Percentiles rank a stretch among this genome's conserved stretches.
Evolutionary conservation across 2,888 invertebrate genomes (phyloP).

Genomic region (Epicampocera succincta): DNA sequence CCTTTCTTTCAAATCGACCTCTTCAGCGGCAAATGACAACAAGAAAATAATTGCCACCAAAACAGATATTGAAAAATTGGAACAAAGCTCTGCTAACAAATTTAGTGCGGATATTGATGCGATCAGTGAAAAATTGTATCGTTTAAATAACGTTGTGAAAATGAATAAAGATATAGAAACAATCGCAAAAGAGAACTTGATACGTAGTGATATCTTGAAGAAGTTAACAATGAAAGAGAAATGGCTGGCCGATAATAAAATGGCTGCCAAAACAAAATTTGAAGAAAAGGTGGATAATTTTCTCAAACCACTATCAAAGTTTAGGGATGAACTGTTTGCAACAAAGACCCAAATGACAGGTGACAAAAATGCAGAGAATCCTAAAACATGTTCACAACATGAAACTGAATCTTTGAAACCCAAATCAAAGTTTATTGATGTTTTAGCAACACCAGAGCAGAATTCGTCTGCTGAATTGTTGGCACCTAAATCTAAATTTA

Average conservation of each 20-base stretch:
- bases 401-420: constrained; percentile 43
- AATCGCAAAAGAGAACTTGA: constrained; percentile 80
- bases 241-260: constrained; percentile 79
- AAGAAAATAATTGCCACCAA: constrained; percentile 57
- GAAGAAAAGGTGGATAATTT: constrained; percentile 75
- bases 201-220: constrained; percentile 80
- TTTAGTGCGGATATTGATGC: constrained; percentile 80
- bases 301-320: constrained; percentile 50
- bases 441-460: neutral
- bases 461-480: neutral
- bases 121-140: constrained; percentile 80
- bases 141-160: constrained; percentile 80
- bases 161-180: constrained; percentile 80
- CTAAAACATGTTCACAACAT: neutral
- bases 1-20: constrained; percentile 75
- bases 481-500: constrained; percentile 44
- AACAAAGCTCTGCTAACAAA: constrained; percentile 76
- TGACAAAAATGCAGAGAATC: constrained; percentile 67
- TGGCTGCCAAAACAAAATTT: constrained; percentile 74
- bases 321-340: constrained; percentile 66
- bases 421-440: constrained; percentile 64
- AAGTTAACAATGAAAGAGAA: constrained; percentile 81
- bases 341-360: constrained; percentile 68
- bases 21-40: constrained; percentile 67
- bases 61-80: constrained; percentile 79